Evolutionary conservation across 2,113 vertebrate species (phyloP), one percentile per base, ranked within the genome.

Genomic region (Semicossyphus pulcher): DNA sequence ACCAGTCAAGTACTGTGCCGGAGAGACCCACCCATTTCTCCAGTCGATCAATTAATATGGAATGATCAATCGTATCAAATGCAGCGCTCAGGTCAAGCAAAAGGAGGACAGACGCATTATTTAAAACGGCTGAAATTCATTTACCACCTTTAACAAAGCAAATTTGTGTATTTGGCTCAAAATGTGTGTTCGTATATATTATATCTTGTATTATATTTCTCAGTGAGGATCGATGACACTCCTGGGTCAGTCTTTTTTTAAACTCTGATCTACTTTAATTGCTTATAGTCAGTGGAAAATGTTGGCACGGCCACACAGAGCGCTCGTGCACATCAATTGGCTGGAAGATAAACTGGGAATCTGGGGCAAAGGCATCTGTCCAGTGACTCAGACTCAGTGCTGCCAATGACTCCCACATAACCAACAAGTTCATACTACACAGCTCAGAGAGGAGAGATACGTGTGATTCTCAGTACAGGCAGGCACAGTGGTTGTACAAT

Each of bases 351-450:
- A 69, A 82, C 54, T 9, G 18, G 56, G 71, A 91, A 89, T 89
- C 78, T 90, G 69, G 89, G 80, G 3, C 72, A 89, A 81, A 91
- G 72, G 86, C 18, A 21, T 11, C 63, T 4, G 28, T 14, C 4
- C 29, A 25, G 14, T 48, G 48, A 51, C 25, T 71, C n/a, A 68
- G 60, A 64, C 26, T 60, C 51, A 34, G n/a, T 18, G 31, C 31
- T 45, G 47, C 51, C 29, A 11, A 21, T 42, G 23, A 57, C 54
- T 21, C 26, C 4, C 18, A 51, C 28, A 44, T 18, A 67, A 21
- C 25, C 21, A 3, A 7, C 12, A 41, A 2, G 59, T 47, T 47
- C 11, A 68, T 10, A 15, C 44, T 36, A 28, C 44, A 10, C 39
- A 5, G 64, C 47, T 73, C 53, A 62, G 52, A 64, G 34, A 54